Evolutionary conservation across 1,140 invertebrate genomes (phyloP).

Genomic region (Ceratoteleas bidentatus): DNA sequence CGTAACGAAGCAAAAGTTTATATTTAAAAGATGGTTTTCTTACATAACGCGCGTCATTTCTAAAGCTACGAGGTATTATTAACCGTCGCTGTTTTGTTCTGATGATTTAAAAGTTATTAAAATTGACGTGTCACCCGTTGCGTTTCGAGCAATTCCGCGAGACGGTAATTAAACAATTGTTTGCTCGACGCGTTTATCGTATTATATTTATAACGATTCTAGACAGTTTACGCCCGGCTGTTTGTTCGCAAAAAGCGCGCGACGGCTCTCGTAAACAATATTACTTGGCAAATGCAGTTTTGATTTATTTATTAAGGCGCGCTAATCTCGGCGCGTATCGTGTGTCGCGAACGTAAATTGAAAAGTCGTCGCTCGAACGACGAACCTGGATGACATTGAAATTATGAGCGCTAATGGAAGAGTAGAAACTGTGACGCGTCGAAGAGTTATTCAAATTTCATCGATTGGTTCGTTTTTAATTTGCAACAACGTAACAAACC

Average conservation of each 20-base stretch:
- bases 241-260: background rate
- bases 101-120: background rate
- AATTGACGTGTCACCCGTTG: background rate
- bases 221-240: no score
- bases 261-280: background rate
- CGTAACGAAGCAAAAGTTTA: background rate
- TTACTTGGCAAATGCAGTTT: background rate
- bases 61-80: background rate
- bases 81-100: background rate
- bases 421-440: conserved; percentile 11
- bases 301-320: background rate
- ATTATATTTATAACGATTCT: no score
- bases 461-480: background rate
- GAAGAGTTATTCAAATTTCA: background rate
- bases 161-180: background rate
- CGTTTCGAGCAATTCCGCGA: background rate
- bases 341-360: background rate
- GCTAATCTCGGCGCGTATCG: background rate
- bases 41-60: background rate
- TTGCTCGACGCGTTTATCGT: no score
- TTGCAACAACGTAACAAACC: no score
- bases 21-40: background rate
- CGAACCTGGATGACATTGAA: conserved; percentile 33
- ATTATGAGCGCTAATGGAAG: conserved; percentile 14
- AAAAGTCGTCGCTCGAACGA: conserved; percentile 9